Base-by-base conservation (phyloP, 2,113 vertebrate species). In the Coregonus clupeaformis region DNA sequence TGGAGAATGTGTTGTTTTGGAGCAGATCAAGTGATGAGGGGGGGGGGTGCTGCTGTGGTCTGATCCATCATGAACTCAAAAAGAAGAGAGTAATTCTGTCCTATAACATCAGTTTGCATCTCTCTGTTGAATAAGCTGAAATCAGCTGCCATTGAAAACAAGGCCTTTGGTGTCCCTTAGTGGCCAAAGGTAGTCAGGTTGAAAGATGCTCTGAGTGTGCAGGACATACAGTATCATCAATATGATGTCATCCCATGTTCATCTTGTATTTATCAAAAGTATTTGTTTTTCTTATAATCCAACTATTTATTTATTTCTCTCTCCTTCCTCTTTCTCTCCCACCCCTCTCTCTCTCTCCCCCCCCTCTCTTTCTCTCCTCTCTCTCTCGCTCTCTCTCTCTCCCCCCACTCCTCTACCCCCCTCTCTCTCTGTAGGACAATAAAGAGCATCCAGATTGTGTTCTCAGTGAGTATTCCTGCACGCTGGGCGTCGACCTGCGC, bases 401-500 rank as follows among this genome's bases (percentile, higher is more conserved):
- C 36, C 25, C 67, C 25, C 5, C 36, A 36, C 36, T 36, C 36
- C 36, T 36, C 36, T 36, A 36, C 36, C 36, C 9, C 9, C 36
- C 36, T 1, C 24, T 81, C 32, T 42, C 20, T 69, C 76, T 83
- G 25, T 88, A 99, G 98, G 95, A 92, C 79, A 80, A 78, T 78
- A 95, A 94, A 87, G 96, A 96, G 65, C 94, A 93, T 83, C 88
- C 93, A 14, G 96, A 97, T 73, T 94, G 93, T 25, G 91, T 87
- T 82, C 90, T 97, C 73, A 96, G 95, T 78, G 97, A 98, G 63
- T 96, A 96, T 29, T 96, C 92, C 79, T 95, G 95, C 70, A 90
- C 93, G 0, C 91, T 98, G 83, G 97, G 94, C 16, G 96, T 97
- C 0, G 98, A 99, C 88, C 93, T 99, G 73, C 95, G 97, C 79